Conservation (phyloP, 2,888 invertebrate genomes). For the Magallana nippona region DNA sequence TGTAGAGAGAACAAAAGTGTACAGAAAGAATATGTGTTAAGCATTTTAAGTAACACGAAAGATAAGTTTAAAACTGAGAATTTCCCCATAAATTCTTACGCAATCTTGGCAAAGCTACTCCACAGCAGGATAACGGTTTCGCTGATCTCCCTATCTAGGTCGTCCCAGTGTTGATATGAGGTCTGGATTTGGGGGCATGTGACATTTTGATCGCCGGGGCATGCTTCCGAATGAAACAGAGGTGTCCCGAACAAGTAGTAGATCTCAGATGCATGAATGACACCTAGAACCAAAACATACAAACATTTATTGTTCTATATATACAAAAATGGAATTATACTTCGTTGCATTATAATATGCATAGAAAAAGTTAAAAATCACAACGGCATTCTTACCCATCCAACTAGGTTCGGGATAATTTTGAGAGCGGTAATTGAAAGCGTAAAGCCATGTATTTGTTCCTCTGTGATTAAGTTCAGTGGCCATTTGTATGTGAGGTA, state of each 20-base stretch:
- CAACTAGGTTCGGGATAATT: slow-evolving; percentile 52
- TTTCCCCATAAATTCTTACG: not conserved
- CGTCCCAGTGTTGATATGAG: slow-evolving; percentile 53
- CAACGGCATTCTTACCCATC: slow-evolving; percentile 55
- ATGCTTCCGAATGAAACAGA: slow-evolving; percentile 47
- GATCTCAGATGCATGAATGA: slow-evolving; percentile 59
- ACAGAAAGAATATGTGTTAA: not conserved
- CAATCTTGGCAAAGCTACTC: slow-evolving; percentile 53
- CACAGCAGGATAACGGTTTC: slow-evolving; percentile 51
- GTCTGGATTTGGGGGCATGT: slow-evolving; percentile 55
- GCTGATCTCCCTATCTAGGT: slow-evolving; percentile 50
- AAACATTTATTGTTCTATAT: not conserved
- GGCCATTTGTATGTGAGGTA: slow-evolving; percentile 57
- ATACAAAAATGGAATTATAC: not conserved
- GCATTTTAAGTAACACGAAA: not conserved
- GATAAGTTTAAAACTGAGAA: not conserved
- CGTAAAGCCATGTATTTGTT: slow-evolving; percentile 57
- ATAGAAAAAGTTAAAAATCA: no score
- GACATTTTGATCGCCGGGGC: slow-evolving; percentile 47
- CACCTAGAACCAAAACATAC: slow-evolving; percentile 47
- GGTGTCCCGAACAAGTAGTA: slow-evolving; percentile 62
- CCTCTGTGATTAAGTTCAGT: slow-evolving; percentile 43
- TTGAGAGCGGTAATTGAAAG: slow-evolving; percentile 56
- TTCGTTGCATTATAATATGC: not conserved
- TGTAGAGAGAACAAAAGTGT: not conserved